Evolutionary conservation across 2,888 invertebrate genomes (phyloP).

Genomic region (Mimumesa dahlbomi): DNA sequence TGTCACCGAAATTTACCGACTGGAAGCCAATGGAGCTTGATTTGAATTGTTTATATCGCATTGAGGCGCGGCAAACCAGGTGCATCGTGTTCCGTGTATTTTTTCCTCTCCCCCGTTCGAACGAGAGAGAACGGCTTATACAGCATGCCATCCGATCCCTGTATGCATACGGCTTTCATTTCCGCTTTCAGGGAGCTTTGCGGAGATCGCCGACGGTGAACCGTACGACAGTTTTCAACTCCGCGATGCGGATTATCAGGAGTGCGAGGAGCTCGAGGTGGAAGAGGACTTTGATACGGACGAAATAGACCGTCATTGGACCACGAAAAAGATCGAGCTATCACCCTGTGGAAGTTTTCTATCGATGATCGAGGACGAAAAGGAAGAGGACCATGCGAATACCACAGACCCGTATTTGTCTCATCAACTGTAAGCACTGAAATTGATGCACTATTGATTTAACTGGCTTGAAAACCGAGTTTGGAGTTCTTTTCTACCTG

Average conservation of each 20-base stretch:
- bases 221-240: constrained; percentile 9
- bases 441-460: background rate
- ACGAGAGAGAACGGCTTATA: constrained; percentile 10
- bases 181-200: constrained; percentile 43
- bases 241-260: constrained; percentile 28
- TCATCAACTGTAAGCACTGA: constrained; percentile 48
- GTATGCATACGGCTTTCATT: constrained; percentile 44
- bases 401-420: constrained; percentile 44
- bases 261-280: no score
- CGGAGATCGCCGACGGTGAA: constrained; percentile 10
- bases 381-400: constrained; percentile 18
- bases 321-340: background rate
- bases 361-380: constrained; percentile 1
- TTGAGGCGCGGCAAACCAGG: background rate
- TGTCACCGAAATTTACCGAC: constrained; percentile 2
- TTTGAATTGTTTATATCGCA: constrained; percentile 29
- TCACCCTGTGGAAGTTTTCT: no score
- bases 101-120: constrained; percentile 5
- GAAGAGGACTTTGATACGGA: constrained; percentile 10
- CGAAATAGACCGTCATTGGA: constrained; percentile 18
- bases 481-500: no score
- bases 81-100: no score
- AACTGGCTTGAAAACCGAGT: no score
- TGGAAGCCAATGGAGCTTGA: constrained; percentile 9
- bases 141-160: background rate